Percentiles rank a stretch among this genome's conserved stretches.
phyloP scores from a whole-genome alignment of 30 jellyfish, hydroid and myxozoan genomes.

The Aurelia sp. region DNA sequence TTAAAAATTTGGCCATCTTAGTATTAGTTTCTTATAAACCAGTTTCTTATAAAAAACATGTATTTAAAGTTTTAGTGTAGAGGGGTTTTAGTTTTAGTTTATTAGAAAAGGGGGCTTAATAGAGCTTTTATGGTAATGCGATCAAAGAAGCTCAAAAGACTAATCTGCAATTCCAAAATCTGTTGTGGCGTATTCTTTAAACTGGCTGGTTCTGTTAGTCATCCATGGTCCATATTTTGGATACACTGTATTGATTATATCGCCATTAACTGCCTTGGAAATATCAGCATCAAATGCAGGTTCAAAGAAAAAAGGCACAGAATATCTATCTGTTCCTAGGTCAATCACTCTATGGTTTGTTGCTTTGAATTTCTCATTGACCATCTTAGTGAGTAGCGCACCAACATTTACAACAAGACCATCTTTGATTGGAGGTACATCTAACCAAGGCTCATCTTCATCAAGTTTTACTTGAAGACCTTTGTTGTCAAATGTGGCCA shows the following conservation, averaged over 20 bases:
- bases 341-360: constrained; percentile 91
- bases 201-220: constrained; percentile 88
- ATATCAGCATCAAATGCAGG: constrained; percentile 82
- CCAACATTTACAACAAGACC: constrained; percentile 75
- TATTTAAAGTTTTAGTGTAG: no score
- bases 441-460: constrained; percentile 75
- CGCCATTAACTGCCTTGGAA: constrained; percentile 75
- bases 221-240: constrained; percentile 88
- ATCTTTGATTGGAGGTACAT: constrained; percentile 72
- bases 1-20: no score
- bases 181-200: constrained; percentile 84
- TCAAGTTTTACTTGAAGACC: constrained; percentile 85
- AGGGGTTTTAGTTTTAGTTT: no score
- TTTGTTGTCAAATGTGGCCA: constrained; percentile 70
- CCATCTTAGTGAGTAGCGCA: constrained; percentile 54
- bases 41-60: no score
- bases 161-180: constrained; percentile 88
- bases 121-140: no score
- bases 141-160: neutral
- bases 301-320: constrained; percentile 85
- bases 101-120: no score
- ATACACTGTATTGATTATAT: constrained; percentile 24
- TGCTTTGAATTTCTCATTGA: constrained; percentile 59
- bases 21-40: no score
- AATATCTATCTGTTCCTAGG: constrained; percentile 72